Conservation (phyloP, 2,797 vertebrate species). For the Micromesistius poutassou region DNA sequence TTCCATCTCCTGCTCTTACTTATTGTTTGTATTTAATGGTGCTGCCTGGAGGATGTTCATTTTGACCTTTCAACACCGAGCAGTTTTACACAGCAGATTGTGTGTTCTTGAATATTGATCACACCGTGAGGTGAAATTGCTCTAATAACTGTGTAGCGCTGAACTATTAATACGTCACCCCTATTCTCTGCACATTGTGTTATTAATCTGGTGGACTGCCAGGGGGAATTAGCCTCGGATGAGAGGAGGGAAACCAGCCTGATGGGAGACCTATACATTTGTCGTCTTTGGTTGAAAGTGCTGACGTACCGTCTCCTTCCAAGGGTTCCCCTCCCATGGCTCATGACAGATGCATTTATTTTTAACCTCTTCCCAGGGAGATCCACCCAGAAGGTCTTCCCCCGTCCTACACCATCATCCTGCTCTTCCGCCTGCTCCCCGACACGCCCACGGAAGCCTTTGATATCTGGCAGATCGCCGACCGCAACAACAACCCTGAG, state of each 20-base stretch:
- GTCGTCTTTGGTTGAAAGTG: not conserved
- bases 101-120: not conserved
- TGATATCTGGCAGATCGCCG: constrained; percentile 96
- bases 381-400: constrained; percentile 94
- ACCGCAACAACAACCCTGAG: constrained; percentile 92
- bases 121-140: not conserved
- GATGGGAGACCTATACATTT: constrained; percentile 1
- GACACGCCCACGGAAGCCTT: constrained; percentile 87
- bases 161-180: not conserved
- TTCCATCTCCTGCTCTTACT: constrained; percentile 5
- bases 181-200: not conserved
- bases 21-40: not conserved
- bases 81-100: not conserved
- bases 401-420: constrained; percentile 88
- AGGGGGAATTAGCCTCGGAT: not conserved
- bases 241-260: not conserved
- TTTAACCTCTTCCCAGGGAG: constrained; percentile 73
- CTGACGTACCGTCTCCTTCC: not conserved
- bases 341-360: constrained; percentile 15
- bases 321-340: constrained; percentile 6
- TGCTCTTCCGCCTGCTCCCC: constrained; percentile 91
- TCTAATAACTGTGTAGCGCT: not conserved
- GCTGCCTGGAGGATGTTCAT: not conserved
- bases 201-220: not conserved
- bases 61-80: not conserved